Evolutionary conservation across 2,113 vertebrate species (phyloP).

Genomic region (Grammomys surdaster): DNA sequence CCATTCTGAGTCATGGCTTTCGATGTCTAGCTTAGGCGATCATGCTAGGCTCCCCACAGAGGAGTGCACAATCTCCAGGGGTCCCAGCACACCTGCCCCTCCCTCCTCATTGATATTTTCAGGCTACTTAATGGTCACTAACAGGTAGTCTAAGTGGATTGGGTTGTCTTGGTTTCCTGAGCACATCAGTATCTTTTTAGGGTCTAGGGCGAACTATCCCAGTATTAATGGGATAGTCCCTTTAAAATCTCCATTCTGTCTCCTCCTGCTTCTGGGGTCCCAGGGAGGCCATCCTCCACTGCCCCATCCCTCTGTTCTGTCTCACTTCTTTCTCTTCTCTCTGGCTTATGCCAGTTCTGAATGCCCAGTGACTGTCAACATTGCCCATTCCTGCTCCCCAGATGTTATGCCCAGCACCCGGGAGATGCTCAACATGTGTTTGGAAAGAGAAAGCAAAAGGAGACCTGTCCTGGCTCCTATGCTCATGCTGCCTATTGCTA

Average conservation of each 20-base stretch:
- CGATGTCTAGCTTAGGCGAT: neutral
- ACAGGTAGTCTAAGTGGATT: neutral
- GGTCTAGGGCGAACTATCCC: neutral
- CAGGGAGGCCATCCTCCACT: neutral
- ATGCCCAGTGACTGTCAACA: rapidly evolving
- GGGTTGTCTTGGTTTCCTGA: neutral
- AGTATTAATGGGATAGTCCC: rapidly evolving
- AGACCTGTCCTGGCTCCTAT: neutral
- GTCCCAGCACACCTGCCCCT: rapidly evolving
- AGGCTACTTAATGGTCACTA: neutral
- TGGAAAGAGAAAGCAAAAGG: neutral
- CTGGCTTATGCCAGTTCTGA: neutral
- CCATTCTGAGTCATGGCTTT: neutral
- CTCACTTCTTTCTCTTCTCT: neutral
- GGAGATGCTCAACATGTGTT: slow-evolving; percentile 16
- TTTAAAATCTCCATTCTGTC: neutral
- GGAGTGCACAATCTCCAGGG: neutral
- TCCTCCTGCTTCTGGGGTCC: neutral
- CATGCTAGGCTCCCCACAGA: neutral
- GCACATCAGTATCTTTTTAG: neutral
- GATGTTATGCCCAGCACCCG: neutral
- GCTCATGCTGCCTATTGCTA: slow-evolving; percentile 18
- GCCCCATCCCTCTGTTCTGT: too few relatives aligned
- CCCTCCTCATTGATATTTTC: neutral
- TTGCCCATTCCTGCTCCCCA: neutral